These are phyloP conservation scores for Tinea semifulvella DNA, from an alignment of 2,888 invertebrate species.

Conservation along the genomic window DNA sequence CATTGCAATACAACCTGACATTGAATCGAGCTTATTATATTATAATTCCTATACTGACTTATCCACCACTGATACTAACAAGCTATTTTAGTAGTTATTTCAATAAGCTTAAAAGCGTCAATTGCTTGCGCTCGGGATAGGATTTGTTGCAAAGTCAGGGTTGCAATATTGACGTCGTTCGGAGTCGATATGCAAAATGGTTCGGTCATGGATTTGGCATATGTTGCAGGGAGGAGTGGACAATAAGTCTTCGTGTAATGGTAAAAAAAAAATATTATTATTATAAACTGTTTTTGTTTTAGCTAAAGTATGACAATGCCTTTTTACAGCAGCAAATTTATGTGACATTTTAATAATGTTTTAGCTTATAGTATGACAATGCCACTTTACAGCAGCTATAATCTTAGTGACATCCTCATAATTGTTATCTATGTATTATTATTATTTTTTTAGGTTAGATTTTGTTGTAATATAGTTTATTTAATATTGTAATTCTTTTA, in stretches of 20 bases:
- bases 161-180: constrained; percentile 62
- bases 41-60: constrained; percentile 9
- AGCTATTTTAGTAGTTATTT: not conserved
- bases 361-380: too few species aligned
- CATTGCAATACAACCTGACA: constrained; percentile 51
- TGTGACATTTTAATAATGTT: too few species aligned
- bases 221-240: constrained; percentile 53
- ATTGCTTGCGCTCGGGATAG: constrained; percentile 24
- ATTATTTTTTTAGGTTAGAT: too few species aligned
- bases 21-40: constrained; percentile 28
- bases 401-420: too few species aligned
- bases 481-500: too few species aligned
- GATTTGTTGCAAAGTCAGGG: constrained; percentile 25
- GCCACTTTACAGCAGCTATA: too few species aligned
- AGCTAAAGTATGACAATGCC: too few species aligned
- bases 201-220: constrained; percentile 65
- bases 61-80: constrained; percentile 18
- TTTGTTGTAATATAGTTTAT: too few species aligned
- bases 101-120: not conserved
- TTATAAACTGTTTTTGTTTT: too few species aligned
- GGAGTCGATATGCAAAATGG: constrained; percentile 62
- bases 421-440: too few species aligned
- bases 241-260: constrained; percentile 56
- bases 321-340: too few species aligned
- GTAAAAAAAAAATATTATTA: too few species aligned